phyloP scores from a whole-genome alignment of 2,888 invertebrate species.

The Theretra japonica region DNA sequence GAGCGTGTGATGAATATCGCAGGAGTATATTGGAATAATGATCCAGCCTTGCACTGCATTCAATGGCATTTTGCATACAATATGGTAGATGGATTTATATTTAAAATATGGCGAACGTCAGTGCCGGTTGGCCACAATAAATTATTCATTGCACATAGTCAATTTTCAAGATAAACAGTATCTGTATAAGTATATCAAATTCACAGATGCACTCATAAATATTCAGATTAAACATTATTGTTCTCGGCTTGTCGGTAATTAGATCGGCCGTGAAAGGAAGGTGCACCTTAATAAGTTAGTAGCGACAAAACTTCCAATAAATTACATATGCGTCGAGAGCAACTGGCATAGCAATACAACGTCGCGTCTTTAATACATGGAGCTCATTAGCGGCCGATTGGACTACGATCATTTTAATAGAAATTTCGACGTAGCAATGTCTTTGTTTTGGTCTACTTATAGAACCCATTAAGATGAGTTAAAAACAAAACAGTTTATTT shows the following conservation, averaged over 20 bases:
- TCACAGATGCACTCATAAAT: constrained; percentile 79
- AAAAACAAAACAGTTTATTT: constrained; percentile 12
- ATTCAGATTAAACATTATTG: constrained; percentile 82
- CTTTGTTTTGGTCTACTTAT: constrained; percentile 15
- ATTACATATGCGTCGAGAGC: constrained; percentile 60
- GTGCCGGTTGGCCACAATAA: constrained; percentile 80
- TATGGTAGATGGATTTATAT: constrained; percentile 84
- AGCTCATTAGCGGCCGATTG: constrained; percentile 63
- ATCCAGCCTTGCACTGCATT: constrained; percentile 82
- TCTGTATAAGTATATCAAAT: constrained; percentile 70
- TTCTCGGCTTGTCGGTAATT: constrained; percentile 81
- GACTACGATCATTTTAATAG: constrained; percentile 48
- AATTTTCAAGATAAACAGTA: constrained; percentile 80
- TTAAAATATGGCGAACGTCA: constrained; percentile 83
- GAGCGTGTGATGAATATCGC: constrained; percentile 80
- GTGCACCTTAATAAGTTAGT: constrained; percentile 71
- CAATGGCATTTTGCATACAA: constrained; percentile 85
- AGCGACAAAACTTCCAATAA: constrained; percentile 75
- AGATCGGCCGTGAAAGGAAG: constrained; percentile 82
- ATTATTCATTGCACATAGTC: constrained; percentile 83
- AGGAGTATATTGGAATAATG: constrained; percentile 82
- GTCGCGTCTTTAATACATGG: constrained; percentile 57
- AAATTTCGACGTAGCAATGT: constrained; percentile 6
- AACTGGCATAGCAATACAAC: constrained; percentile 43
- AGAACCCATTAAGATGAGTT: constrained; percentile 18